Conservation (phyloP, 2,797 vertebrate genomes). For the Scomberomorus guttatus region DNA sequence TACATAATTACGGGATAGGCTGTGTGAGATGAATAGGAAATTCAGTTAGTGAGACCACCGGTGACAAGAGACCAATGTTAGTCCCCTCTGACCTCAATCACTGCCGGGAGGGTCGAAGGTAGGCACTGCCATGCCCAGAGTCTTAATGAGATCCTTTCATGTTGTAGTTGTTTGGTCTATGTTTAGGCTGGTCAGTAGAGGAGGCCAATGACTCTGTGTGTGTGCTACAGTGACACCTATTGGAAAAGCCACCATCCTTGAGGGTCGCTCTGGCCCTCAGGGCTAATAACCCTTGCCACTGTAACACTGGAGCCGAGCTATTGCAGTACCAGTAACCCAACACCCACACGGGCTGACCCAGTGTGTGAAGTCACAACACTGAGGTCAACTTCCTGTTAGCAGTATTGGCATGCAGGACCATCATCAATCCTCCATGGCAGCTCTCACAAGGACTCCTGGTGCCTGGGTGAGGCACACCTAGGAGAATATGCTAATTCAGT, state of each 20-base stretch:
- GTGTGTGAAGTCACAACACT: slow-evolving; percentile 70
- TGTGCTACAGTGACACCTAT: slow-evolving; percentile 79
- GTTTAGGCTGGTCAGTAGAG: slow-evolving; percentile 21
- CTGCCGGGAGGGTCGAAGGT: slow-evolving; percentile 37
- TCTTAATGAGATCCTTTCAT: slow-evolving; percentile 47
- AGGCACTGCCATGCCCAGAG: slow-evolving; percentile 25
- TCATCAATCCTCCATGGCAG: slow-evolving; percentile 75
- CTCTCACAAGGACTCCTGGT: slow-evolving; percentile 47
- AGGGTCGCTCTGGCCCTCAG: slow-evolving; percentile 44
- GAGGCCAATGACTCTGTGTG: slow-evolving; percentile 16
- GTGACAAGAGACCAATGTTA: slow-evolving; percentile 74
- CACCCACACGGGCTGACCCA: slow-evolving; percentile 51
- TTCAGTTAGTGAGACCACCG: slow-evolving; percentile 82
- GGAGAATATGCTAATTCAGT: slow-evolving; percentile 48
- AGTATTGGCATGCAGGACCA: slow-evolving; percentile 56
- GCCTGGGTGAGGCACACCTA: slow-evolving; percentile 43
- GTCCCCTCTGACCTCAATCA: slow-evolving; percentile 73
- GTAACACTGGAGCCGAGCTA: slow-evolving; percentile 57
- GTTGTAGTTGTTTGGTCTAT: slow-evolving; percentile 29
- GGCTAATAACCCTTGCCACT: slow-evolving; percentile 58
- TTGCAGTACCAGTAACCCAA: slow-evolving; percentile 72
- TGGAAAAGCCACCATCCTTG: slow-evolving; percentile 51
- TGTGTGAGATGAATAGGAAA: slow-evolving; percentile 83
- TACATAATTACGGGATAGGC: slow-evolving; percentile 84
- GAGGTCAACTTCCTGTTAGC: slow-evolving; percentile 78